These are phyloP conservation scores for Petromus typicus DNA, from an alignment of 2,113 vertebrate species.

Conservation along the genomic window DNA sequence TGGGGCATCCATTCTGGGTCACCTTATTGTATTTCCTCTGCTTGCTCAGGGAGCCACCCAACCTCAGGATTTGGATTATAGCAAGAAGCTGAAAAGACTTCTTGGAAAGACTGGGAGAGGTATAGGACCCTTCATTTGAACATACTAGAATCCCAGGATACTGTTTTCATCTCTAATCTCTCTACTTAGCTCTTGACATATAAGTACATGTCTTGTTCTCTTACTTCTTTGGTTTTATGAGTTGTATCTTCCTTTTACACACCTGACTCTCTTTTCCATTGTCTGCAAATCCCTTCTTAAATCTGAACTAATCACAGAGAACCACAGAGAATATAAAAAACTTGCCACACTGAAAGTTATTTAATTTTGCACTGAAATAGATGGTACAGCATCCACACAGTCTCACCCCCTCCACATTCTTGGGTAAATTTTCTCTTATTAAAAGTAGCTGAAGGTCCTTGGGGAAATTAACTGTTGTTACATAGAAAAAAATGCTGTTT, in stretches of 20 bases:
- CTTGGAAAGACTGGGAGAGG: neutral
- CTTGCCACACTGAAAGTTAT: neutral
- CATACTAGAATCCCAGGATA: neutral
- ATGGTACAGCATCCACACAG: neutral
- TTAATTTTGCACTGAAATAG: neutral
- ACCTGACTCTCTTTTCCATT: neutral
- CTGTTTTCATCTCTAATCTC: neutral
- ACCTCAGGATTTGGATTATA: neutral
- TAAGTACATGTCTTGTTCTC: too few species aligned
- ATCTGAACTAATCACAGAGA: neutral
- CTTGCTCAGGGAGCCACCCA: neutral
- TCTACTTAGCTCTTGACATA: neutral
- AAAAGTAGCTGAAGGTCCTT: constrained; percentile 58
- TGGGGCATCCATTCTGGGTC: too few species aligned
- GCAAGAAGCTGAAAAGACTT: neutral
- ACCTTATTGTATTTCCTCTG: neutral
- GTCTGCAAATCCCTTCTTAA: neutral
- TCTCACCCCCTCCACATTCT: neutral
- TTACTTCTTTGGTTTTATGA: neutral
- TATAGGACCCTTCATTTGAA: neutral
- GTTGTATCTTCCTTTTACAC: neutral
- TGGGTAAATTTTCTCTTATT: constrained; percentile 63
- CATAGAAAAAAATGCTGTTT: constrained; percentile 55
- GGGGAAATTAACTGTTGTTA: constrained; percentile 69
- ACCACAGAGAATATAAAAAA: neutral